phyloP scores from a whole-genome alignment of 23 tunicate species.

The Trididemnum nubilum region DNA sequence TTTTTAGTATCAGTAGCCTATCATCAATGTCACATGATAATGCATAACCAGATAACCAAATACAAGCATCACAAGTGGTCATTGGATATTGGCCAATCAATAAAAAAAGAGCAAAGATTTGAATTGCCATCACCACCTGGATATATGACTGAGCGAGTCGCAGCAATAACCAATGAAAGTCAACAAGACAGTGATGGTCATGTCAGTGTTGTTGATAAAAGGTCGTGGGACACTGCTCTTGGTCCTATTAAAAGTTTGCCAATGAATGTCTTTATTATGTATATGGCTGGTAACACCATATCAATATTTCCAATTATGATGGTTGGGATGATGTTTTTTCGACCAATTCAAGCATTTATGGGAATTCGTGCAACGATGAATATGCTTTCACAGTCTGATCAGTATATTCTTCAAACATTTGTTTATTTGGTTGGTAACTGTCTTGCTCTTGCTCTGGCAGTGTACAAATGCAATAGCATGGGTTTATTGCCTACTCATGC shows the following conservation, averaged over 20 bases:
- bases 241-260: constrained; percentile 91
- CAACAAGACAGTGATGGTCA: constrained; percentile 28
- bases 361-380: constrained; percentile 74
- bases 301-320: constrained; percentile 98
- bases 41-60: constrained; percentile 15
- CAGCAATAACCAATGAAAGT: constrained; percentile 10
- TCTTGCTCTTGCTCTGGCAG: constrained; percentile 82
- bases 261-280: constrained; percentile 96
- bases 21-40: neutral
- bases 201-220: constrained; percentile 64
- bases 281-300: constrained; percentile 96
- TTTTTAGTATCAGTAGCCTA: no score
- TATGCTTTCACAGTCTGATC: constrained; percentile 63
- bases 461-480: constrained; percentile 96
- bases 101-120: constrained; percentile 48
- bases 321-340: constrained; percentile 97
- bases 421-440: constrained; percentile 77
- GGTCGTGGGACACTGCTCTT: constrained; percentile 96
- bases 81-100: constrained; percentile 48
- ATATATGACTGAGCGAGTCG: constrained; percentile 33
- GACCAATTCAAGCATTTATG: constrained; percentile 87
- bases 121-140: constrained; percentile 86
- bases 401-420: constrained; percentile 69
- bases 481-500: constrained; percentile 94
- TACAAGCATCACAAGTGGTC: constrained; percentile 54